A percentile compares a stretch with the other conserved stretches of the same genome.
Evolutionary conservation across 2,113 vertebrate genomes (phyloP).

Genomic region (Ptychochromis oligacanthus): DNA sequence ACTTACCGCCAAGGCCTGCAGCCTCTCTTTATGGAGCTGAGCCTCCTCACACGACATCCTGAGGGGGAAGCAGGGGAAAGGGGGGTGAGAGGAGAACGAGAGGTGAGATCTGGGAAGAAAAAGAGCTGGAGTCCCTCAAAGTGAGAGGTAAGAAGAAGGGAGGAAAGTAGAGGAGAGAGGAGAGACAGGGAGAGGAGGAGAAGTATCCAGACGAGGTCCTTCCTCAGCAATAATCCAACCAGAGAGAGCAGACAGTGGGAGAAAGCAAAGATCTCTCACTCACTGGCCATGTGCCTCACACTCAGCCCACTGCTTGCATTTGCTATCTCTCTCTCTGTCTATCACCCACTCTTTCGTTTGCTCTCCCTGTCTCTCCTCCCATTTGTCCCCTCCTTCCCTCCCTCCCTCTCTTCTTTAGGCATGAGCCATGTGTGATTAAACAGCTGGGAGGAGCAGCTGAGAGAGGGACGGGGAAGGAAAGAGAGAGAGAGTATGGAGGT

Average conservation of each 20-base stretch:
- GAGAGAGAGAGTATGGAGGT: not conserved
- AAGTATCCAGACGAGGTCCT: conserved; percentile 56
- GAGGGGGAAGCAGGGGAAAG: conserved; percentile 80
- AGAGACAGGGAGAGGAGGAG: conserved; percentile 39
- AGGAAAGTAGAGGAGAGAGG: conserved; percentile 23
- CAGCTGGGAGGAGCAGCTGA: conserved; percentile 84
- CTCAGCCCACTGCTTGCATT: conserved; percentile 78
- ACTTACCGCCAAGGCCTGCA: conserved; percentile 99
- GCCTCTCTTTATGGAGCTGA: conserved; percentile 96
- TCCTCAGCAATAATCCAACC: conserved; percentile 76
- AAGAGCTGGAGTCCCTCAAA: conserved; percentile 35
- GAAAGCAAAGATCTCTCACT: conserved; percentile 81
- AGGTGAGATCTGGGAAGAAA: conserved; percentile 58
- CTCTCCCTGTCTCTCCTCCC: conserved; percentile 73
- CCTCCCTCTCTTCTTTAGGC: conserved; percentile 76
- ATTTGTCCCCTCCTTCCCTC: conserved; percentile 71
- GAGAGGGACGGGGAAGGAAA: conserved; percentile 19
- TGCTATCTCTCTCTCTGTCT: conserved; percentile 56
- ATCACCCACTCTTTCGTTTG: conserved; percentile 72
- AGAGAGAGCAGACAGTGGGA: conserved; percentile 62
- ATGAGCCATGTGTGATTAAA: conserved; percentile 85
- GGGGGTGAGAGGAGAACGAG: conserved; percentile 58
- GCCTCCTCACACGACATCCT: conserved; percentile 99
- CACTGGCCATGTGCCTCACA: conserved; percentile 83
- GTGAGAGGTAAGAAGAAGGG: conserved; percentile 25